Evolutionary conservation across 2,888 invertebrate species (phyloP), one percentile per base, ranked within the genome.

Genomic region (Drosophila ezoana): DNA sequence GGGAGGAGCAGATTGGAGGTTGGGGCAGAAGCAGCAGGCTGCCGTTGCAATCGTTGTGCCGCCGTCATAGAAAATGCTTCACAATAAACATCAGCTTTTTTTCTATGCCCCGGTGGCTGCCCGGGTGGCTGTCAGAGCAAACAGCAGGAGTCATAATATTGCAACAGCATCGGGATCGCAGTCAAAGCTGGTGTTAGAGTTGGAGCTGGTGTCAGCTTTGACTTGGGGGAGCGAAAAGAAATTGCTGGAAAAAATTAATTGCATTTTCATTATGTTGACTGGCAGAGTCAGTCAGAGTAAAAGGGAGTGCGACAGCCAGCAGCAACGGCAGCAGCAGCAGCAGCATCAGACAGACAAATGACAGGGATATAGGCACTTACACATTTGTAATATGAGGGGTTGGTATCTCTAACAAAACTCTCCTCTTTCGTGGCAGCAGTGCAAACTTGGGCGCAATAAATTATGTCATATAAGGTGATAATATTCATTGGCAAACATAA

Each of bases 211-310:
- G 74, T 72, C 65, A 64, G 75, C 79, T 87, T 72, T 76, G 73
- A 76, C 79, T 82, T 72, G 68, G 81, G 62, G 74, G 66, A 52
- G 61, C 61, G 60, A 74, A 81, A 89, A 82, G 84, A 89, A 89
- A 82, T 82, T 82, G 82, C 84, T 90, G 86, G 85, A 91, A 90
- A 84, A 90, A 92, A 91, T 91, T 91, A 91, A 91, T 91, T 91
- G 91, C 91, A 92, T 92, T 91, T 91, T 91, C 91, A 91, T 91
- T 91, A 92, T 91, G 90, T 82, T 87, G 85, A 86, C 86, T 77
- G 81, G 70, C 77, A 62, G 62, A 56, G 60, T 62, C 59, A 59
- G 65, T 60, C 43, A 56, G 69, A 73, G 80, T 64, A 40, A 41
- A 43, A 41, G 35, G 43, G 16, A 37, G 32, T 43, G 38, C 41